Evolutionary conservation across 2,888 invertebrate species (phyloP).

Genomic region (Phrixothrix hirtus): DNA sequence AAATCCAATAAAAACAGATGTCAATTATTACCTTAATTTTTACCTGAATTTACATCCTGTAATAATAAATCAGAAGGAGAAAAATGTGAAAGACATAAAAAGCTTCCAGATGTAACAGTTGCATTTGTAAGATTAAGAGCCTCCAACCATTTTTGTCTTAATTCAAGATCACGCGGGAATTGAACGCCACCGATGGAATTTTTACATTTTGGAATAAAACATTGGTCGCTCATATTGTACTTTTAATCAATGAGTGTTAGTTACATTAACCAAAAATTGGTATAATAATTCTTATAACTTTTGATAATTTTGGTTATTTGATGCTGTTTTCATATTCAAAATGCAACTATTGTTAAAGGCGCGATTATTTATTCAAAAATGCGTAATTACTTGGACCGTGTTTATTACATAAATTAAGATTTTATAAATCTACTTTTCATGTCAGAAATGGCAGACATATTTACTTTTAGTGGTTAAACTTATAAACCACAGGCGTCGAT

Average conservation of each 20-base stretch:
- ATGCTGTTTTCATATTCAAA: too few species aligned
- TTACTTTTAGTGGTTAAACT: neutral
- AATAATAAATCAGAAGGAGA: slow-evolving; percentile 12
- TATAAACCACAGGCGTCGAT: too few species aligned
- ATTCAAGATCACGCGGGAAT: slow-evolving; percentile 42
- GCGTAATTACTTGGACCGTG: too few species aligned
- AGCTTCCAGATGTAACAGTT: slow-evolving; percentile 34
- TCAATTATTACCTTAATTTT: slow-evolving; percentile 4
- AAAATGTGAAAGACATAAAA: slow-evolving; percentile 49
- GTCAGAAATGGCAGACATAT: slow-evolving; percentile 1
- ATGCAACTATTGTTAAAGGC: too few species aligned
- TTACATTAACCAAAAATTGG: slow-evolving; percentile 18
- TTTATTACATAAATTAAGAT: too few species aligned
- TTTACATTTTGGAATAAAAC: slow-evolving; percentile 48
- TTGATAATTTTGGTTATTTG: slow-evolving; percentile 36
- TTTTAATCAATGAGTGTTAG: slow-evolving; percentile 20
- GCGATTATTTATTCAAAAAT: too few species aligned
- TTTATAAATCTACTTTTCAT: neutral
- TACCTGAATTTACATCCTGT: neutral
- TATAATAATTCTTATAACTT: slow-evolving; percentile 35
- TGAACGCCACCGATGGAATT: slow-evolving; percentile 44
- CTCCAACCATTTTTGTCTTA: slow-evolving; percentile 43
- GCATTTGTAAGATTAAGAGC: slow-evolving; percentile 38
- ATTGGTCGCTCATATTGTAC: slow-evolving; percentile 33
- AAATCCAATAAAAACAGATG: neutral